Conservation (phyloP, 2,888 invertebrate species). For the Euzetes globulus region DNA sequence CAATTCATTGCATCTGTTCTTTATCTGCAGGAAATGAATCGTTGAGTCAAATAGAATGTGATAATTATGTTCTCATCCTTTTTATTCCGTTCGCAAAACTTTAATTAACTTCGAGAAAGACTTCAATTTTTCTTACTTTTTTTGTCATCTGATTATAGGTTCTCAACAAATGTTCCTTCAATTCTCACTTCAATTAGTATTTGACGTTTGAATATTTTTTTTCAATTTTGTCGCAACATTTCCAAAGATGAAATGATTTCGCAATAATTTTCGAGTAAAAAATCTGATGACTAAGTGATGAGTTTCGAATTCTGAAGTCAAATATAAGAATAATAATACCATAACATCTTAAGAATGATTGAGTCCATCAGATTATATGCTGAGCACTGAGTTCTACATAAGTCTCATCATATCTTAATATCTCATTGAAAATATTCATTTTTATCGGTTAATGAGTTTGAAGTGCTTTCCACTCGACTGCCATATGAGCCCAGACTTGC, state of each 20-base stretch:
- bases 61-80: constrained; percentile 12
- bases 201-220: too few relatives aligned
- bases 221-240: too few relatives aligned
- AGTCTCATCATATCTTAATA: background rate
- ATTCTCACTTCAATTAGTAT: too few relatives aligned
- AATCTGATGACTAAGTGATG: too few relatives aligned
- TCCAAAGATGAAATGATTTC: too few relatives aligned
- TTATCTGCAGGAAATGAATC: constrained; percentile 16
- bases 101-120: background rate
- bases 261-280: too few relatives aligned
- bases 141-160: background rate
- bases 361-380: background rate
- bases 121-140: background rate
- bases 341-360: background rate
- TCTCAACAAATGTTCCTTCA: background rate
- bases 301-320: too few relatives aligned
- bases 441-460: background rate
- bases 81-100: background rate
- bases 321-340: background rate
- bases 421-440: background rate
- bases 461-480: background rate
- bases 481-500: background rate
- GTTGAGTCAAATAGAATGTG: constrained; percentile 12
- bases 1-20: constrained; percentile 7
- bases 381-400: background rate